A percentile compares a stretch with the other conserved stretches of the same genome.
Evolutionary conservation across 2,113 vertebrate genomes (phyloP).

Genomic region (Nipponia nippon): DNA sequence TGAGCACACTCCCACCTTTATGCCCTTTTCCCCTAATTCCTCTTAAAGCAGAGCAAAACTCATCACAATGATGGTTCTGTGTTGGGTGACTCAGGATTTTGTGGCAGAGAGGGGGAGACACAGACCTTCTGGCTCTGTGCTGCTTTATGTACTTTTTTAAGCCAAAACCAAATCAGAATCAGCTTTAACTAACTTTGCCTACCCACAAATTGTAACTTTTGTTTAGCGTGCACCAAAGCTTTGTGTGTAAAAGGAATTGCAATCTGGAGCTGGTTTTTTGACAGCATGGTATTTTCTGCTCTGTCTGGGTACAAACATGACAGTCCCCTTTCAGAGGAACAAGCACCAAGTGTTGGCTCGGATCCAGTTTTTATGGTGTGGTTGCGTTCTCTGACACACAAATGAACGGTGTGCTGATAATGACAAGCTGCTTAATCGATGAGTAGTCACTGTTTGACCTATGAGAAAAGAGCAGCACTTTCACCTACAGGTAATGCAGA

Average conservation of each 20-base stretch:
- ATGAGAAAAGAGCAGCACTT: not conserved
- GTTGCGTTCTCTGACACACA: not conserved
- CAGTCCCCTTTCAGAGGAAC: not conserved
- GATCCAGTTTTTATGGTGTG: not conserved
- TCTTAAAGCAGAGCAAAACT: not conserved
- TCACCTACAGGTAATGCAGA: not conserved
- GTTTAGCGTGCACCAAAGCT: rapidly evolving
- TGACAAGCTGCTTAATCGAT: not conserved
- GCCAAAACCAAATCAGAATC: not conserved
- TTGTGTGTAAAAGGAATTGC: not conserved
- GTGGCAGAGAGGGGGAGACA: not conserved
- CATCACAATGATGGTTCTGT: not conserved
- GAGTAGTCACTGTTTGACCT: not conserved
- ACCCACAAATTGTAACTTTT: not conserved
- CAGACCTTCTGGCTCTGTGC: not conserved
- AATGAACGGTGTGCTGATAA: not conserved
- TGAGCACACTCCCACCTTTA: not conserved
- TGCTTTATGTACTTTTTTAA: not conserved
- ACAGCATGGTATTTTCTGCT: not conserved
- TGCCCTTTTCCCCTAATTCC: not conserved
- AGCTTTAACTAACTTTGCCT: not conserved
- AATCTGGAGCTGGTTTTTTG: not conserved
- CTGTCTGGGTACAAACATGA: not conserved
- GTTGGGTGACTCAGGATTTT: not conserved
- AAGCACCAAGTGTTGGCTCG: not conserved